A percentile compares a stretch with the other conserved stretches of the same genome.
phyloP scores from a whole-genome alignment of 2,797 vertebrate genomes.

The Tolypeutes matacus region DNA sequence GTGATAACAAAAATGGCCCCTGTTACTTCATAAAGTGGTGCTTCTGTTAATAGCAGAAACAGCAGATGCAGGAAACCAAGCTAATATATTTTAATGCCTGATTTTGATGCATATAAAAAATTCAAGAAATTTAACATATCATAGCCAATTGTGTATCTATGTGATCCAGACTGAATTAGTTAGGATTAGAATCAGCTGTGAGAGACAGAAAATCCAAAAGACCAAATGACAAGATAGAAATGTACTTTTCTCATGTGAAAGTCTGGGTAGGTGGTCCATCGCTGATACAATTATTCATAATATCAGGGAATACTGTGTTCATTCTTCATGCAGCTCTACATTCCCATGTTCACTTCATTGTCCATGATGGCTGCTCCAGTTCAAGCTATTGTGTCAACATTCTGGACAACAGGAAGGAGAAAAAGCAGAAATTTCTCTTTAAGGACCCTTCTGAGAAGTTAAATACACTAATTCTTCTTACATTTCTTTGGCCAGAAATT shows the following conservation, averaged over 20 bases:
- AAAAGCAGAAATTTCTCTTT: background rate
- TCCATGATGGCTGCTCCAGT: background rate
- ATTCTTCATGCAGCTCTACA: background rate
- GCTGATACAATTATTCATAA: background rate
- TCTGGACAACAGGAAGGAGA: background rate
- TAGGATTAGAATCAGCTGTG: conserved; percentile 17
- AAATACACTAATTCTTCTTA: background rate
- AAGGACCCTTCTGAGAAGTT: background rate
- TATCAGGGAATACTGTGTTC: background rate
- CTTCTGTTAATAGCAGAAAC: conserved; percentile 12
- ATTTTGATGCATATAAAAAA: conserved; percentile 58
- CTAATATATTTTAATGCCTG: conserved; percentile 26
- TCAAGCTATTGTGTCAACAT: background rate
- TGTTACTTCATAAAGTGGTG: conserved; percentile 38
- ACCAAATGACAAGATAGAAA: background rate
- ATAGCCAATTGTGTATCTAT: conserved; percentile 20
- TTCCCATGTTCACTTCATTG: background rate
- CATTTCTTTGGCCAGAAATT: background rate
- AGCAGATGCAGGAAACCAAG: conserved; percentile 23
- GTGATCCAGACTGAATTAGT: background rate
- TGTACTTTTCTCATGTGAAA: background rate
- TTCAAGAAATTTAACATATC: conserved; percentile 10
- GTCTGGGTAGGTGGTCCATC: background rate
- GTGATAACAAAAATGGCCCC: background rate
- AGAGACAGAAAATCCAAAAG: conserved; percentile 46